These are phyloP conservation scores for Automeris io DNA, from an alignment of 2,888 invertebrate genomes.

Conservation along the genomic window DNA sequence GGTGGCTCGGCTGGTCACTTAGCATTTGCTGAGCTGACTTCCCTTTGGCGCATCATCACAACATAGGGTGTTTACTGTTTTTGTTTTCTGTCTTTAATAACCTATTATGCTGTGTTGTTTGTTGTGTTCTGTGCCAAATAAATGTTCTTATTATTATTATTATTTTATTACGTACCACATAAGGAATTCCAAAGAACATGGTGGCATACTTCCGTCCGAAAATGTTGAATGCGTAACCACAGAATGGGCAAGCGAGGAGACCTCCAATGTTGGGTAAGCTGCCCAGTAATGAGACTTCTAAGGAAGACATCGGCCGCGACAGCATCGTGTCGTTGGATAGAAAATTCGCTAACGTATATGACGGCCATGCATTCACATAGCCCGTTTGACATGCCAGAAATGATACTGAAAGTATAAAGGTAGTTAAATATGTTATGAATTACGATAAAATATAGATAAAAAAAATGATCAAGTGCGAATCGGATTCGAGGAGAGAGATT, in stretches of 20 bases:
- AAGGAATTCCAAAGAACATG: constrained; percentile 55
- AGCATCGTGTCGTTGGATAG: constrained; percentile 51
- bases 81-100: too few relatives aligned
- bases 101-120: too few relatives aligned
- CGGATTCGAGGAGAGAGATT: too few relatives aligned
- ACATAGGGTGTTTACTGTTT: too few relatives aligned
- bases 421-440: too few relatives aligned
- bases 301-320: constrained; percentile 39
- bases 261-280: constrained; percentile 55
- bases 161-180: constrained; percentile 38
- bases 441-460: too few relatives aligned
- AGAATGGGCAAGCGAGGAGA: constrained; percentile 48
- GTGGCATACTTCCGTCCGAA: constrained; percentile 58
- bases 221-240: constrained; percentile 46
- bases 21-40: too few relatives aligned
- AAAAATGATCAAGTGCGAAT: too few relatives aligned
- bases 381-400: constrained; percentile 51
- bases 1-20: too few relatives aligned
- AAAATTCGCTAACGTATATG: constrained; percentile 51
- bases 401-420: constrained; percentile 50
- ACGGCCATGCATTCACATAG: constrained; percentile 58
- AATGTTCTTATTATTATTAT: neutral
- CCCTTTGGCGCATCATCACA: too few relatives aligned
- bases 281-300: constrained; percentile 54
- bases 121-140: too few relatives aligned